Conservation (phyloP, 2,797 vertebrate species). For the Champsocephalus gunnari region DNA sequence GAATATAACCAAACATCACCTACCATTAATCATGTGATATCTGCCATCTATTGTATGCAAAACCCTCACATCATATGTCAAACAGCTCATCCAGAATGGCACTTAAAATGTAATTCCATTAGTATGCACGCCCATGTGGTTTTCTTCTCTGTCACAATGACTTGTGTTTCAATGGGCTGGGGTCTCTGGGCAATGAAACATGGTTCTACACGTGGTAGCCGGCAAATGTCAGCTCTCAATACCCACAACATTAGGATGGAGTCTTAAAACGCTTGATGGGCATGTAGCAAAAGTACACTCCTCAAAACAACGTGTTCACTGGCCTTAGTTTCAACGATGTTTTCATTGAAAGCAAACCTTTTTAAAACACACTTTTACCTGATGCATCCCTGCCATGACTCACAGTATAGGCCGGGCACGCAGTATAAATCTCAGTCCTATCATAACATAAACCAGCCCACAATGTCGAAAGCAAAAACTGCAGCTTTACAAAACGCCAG, state of each 20-base stretch:
- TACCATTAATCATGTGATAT: not conserved
- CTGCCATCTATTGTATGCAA: not conserved
- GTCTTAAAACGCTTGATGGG: not conserved
- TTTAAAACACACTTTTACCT: constrained; percentile 41
- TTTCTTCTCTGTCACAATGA: not conserved
- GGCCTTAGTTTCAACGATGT: not conserved
- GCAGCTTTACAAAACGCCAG: constrained; percentile 43
- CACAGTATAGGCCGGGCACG: constrained; percentile 68
- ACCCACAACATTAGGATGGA: constrained; percentile 3
- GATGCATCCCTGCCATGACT: constrained; percentile 63
- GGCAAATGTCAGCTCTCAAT: constrained; percentile 41
- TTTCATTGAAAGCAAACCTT: not conserved
- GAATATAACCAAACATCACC: constrained; percentile 12
- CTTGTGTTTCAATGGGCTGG: constrained; percentile 3
- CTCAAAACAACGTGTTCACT: constrained; percentile 21
- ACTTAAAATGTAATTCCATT: not conserved
- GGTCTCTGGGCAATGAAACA: constrained; percentile 41
- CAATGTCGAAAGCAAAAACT: constrained; percentile 34
- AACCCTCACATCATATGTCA: constrained; percentile 1
- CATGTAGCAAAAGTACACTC: not conserved
- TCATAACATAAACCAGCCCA: constrained; percentile 60
- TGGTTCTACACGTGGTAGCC: constrained; percentile 54
- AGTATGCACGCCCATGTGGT: not conserved
- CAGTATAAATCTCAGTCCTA: constrained; percentile 60
- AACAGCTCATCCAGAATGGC: constrained; percentile 1